Percentiles rank a stretch among this genome's conserved stretches.
Evolutionary conservation across 2,797 vertebrate genomes (phyloP).

Genomic region (Tangara arthus): DNA sequence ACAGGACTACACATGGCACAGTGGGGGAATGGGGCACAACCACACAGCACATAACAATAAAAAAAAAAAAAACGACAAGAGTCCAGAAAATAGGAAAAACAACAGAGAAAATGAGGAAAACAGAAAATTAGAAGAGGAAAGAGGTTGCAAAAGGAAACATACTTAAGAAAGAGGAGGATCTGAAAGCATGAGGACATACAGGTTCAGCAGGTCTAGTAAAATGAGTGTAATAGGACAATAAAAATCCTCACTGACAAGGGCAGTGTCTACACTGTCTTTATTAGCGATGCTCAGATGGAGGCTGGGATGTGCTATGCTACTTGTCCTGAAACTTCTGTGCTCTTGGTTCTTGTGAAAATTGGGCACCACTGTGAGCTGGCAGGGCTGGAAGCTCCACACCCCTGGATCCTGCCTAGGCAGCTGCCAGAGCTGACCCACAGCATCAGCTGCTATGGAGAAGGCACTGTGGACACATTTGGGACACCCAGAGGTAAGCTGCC

Average conservation of each 20-base stretch:
- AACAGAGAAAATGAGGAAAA: neutral
- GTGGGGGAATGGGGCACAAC: neutral
- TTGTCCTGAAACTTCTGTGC: neutral
- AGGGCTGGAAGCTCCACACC: neutral
- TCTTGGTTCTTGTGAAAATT: accelerated
- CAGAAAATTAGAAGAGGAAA: neutral
- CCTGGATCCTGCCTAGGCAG: neutral
- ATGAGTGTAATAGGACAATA: neutral
- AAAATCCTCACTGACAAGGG: neutral
- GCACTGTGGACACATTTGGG: neutral
- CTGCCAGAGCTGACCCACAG: neutral
- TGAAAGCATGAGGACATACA: neutral
- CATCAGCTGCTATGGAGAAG: neutral
- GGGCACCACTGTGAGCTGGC: neutral
- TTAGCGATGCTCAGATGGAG: neutral
- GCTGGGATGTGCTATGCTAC: neutral
- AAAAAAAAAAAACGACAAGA: neutral
- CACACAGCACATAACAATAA: neutral
- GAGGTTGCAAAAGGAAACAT: neutral
- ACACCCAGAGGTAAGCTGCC: neutral
- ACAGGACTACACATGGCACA: neutral
- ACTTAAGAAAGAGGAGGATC: neutral
- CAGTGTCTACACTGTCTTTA: neutral
- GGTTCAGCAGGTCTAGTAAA: neutral
- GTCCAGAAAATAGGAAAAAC: neutral